Base-by-base conservation (phyloP, 2,113 vertebrate genomes). In the Equus quagga region DNA sequence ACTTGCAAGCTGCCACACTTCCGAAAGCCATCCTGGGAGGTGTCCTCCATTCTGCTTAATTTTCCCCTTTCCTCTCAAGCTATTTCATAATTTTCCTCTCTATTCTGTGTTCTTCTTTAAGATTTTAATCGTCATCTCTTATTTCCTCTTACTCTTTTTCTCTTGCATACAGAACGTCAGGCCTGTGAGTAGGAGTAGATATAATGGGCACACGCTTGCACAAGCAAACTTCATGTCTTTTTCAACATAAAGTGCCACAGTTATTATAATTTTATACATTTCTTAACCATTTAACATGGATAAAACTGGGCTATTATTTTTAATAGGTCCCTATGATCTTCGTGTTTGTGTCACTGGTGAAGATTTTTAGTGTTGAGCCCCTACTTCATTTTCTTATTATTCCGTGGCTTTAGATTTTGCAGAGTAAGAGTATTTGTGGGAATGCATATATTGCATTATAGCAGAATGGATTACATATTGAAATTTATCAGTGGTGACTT, bases 401-500 rank as follows among this genome's bases (percentile, higher is more conserved):
- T 82, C 21, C 36, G 11, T 75, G n/a, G 76, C 84, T 88, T 90
- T 58, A 62, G 89, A 93, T 69, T 84, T 49, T 69, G 24, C 44
- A 60, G 28, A 65, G n/a, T 28, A 13, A 0, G 8, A 23, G 56
- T 73, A 81, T 92, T 80, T 92, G 81, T 80, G 92, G 65, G 36
- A 44, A 80, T 46, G 44, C 41, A 36, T 51, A 33, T n/a, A 7
- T 60, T 11, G 1, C 14, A 76, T 26, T 31, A 60, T 0, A 88
- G 15, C 12, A 89, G 36, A 76, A 70, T 49, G 46, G 62, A 91
- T 18, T 26, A 11, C 0, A 94, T 64, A 23, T 24, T 94, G 76
- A 97, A 80, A 89, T 64, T 97, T 95, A 94, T 93, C 89, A 98
- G 83, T 60, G 92, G 81, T 6, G 0, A 44, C n/a, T 86, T 93